Evolutionary conservation across 2,888 invertebrate species (phyloP).

Genomic region (Spodoptera littoralis): DNA sequence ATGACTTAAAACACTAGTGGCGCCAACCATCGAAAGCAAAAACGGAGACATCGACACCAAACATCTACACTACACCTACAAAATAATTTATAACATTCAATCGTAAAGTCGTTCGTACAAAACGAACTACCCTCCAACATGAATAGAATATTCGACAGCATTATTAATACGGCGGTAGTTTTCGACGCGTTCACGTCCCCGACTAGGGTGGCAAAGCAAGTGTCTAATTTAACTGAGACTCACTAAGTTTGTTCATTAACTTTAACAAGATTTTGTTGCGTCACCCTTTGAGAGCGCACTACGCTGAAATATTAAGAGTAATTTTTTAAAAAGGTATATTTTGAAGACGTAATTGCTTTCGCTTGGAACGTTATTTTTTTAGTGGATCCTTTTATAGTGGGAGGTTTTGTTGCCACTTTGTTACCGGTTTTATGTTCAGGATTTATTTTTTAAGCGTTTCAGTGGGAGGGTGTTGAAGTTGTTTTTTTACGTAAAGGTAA

Average conservation of each 20-base stretch:
- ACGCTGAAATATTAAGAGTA: conserved; percentile 74
- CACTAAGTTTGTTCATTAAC: conserved; percentile 85
- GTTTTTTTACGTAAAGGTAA: neutral
- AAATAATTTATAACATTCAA: neutral
- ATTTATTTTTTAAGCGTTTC: conserved; percentile 11
- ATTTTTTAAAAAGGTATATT: conserved; percentile 50
- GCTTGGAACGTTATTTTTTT: conserved; percentile 27
- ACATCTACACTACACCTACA: neutral
- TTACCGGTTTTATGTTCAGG: conserved; percentile 18
- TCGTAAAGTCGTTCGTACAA: neutral
- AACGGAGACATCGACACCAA: too few species aligned
- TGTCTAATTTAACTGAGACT: conserved; percentile 77
- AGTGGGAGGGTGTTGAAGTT: neutral
- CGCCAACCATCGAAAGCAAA: too few species aligned
- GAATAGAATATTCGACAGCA: conserved; percentile 51
- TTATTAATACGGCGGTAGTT: conserved; percentile 56
- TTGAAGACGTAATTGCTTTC: conserved; percentile 51
- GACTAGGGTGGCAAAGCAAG: conserved; percentile 66
- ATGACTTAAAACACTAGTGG: too few species aligned
- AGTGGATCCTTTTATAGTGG: conserved; percentile 14
- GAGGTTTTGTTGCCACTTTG: conserved; percentile 26
- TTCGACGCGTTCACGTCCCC: conserved; percentile 18
- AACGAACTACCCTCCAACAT: conserved; percentile 18
- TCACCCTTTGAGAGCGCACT: conserved; percentile 76
- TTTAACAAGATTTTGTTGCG: conserved; percentile 82